Conservation (phyloP, 1,140 invertebrate genomes). For the Cherax destructor region DNA sequence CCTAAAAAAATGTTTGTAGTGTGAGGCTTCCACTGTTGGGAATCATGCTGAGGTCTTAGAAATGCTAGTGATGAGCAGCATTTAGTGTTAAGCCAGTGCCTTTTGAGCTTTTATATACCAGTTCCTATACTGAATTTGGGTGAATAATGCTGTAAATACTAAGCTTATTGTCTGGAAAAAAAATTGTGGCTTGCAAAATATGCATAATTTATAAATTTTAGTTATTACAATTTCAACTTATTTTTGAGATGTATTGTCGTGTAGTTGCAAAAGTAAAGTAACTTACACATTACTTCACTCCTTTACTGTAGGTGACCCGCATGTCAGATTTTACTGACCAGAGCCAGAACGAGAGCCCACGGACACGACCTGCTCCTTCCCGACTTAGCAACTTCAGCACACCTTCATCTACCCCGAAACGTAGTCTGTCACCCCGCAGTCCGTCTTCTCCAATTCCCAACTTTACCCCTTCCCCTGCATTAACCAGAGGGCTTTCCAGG, state of each 20-base stretch:
- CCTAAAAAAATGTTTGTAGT: background rate
- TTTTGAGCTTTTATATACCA: background rate
- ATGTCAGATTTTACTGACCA: slow-evolving; percentile 59
- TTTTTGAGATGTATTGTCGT: background rate
- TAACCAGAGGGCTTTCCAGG: slow-evolving; percentile 30
- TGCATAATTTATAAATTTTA: background rate
- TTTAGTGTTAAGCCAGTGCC: background rate
- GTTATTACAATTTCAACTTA: background rate
- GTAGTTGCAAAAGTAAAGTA: background rate
- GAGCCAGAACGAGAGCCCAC: slow-evolving; percentile 15
- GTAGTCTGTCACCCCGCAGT: slow-evolving; percentile 36
- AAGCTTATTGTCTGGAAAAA: background rate
- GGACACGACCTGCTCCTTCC: background rate
- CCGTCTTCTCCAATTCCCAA: slow-evolving; percentile 55
- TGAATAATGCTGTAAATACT: background rate
- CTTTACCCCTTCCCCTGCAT: slow-evolving; percentile 50
- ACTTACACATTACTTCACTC: background rate
- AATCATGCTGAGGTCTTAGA: background rate
- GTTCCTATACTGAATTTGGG: background rate
- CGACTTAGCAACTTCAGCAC: slow-evolving; percentile 15
- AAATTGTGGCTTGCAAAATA: background rate
- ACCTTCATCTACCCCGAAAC: slow-evolving; percentile 38
- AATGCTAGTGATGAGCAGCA: background rate
- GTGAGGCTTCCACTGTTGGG: too few species aligned
- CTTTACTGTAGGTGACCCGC: slow-evolving; percentile 63